phyloP scores from a whole-genome alignment of 2,888 invertebrate species.

The Orthosia cruda region DNA sequence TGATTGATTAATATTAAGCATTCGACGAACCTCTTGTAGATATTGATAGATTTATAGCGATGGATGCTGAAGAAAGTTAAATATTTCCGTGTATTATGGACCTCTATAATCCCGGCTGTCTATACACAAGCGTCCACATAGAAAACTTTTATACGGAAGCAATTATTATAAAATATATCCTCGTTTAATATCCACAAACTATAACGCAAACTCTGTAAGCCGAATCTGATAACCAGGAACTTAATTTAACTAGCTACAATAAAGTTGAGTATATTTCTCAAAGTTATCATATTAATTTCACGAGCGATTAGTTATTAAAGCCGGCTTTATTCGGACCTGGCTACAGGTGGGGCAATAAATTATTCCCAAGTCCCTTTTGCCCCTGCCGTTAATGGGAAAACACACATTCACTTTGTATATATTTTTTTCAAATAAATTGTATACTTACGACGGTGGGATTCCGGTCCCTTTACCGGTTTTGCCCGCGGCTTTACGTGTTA shows the following conservation, averaged over 20 bases:
- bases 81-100: too few species aligned
- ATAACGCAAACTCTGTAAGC: constrained; percentile 20
- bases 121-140: not conserved
- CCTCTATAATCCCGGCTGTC: too few species aligned
- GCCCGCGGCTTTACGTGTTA: constrained; percentile 18
- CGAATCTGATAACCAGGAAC: constrained; percentile 39
- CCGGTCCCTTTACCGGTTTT: constrained; percentile 36
- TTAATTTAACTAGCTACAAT: constrained; percentile 65
- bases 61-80: constrained; percentile 14
- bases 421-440: constrained; percentile 37
- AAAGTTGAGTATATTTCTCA: constrained; percentile 68
- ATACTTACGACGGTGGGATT: constrained; percentile 24
- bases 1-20: constrained; percentile 50
- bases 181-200: constrained; percentile 35
- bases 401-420: constrained; percentile 69
- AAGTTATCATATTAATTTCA: constrained; percentile 80
- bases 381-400: constrained; percentile 67
- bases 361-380: constrained; percentile 63
- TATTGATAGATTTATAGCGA: constrained; percentile 35
- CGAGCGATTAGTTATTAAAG: constrained; percentile 77
- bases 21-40: constrained; percentile 16
- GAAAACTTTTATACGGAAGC: not conserved
- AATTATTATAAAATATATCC: constrained; percentile 10
- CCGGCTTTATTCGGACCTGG: constrained; percentile 70
- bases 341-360: constrained; percentile 79